Evolutionary conservation across 2,113 vertebrate species (phyloP).

Genomic region (Corydoras sp.): DNA sequence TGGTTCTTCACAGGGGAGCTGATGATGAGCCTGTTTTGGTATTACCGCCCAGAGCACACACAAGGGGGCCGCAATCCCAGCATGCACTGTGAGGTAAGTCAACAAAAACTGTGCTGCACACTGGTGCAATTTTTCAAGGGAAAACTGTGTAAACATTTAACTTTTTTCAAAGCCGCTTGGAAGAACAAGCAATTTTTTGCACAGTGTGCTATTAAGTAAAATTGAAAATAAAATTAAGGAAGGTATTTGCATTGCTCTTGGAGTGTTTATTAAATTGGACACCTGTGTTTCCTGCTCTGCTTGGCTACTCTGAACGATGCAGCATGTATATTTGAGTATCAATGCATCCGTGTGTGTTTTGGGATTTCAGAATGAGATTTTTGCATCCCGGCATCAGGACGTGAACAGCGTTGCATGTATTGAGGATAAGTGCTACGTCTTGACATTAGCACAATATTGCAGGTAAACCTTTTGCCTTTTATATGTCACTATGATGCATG

Average conservation of each 20-base stretch:
- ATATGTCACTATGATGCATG: neutral
- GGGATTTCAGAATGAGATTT: slow-evolving; percentile 87
- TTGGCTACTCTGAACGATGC: slow-evolving; percentile 8
- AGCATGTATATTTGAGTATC: slow-evolving; percentile 7
- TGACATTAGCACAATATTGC: slow-evolving; percentile 98
- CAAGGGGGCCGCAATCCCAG: slow-evolving; percentile 94
- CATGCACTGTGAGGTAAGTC: slow-evolving; percentile 90
- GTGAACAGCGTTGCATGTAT: slow-evolving; percentile 99
- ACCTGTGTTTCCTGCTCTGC: slow-evolving; percentile 7
- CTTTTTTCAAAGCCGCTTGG: slow-evolving; percentile 39
- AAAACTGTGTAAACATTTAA: slow-evolving; percentile 25
- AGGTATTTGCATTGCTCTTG: slow-evolving; percentile 19
- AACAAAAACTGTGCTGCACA: slow-evolving; percentile 4
- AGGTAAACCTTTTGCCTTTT: slow-evolving; percentile 68
- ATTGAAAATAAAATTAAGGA: slow-evolving; percentile 5
- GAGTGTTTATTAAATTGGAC: slow-evolving; percentile 29
- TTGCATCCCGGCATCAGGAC: slow-evolving; percentile 96
- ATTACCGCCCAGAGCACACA: slow-evolving; percentile 97
- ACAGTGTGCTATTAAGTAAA: slow-evolving; percentile 44
- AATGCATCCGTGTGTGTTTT: slow-evolving; percentile 27
- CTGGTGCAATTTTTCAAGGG: slow-evolving; percentile 4
- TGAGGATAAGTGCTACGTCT: slow-evolving; percentile 94
- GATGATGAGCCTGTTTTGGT: slow-evolving; percentile 99
- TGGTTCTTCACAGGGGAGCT: slow-evolving; percentile 76
- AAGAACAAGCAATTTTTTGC: slow-evolving; percentile 36